phyloP scores from a whole-genome alignment of 2,113 vertebrate genomes.

The Mus spicilegus region DNA sequence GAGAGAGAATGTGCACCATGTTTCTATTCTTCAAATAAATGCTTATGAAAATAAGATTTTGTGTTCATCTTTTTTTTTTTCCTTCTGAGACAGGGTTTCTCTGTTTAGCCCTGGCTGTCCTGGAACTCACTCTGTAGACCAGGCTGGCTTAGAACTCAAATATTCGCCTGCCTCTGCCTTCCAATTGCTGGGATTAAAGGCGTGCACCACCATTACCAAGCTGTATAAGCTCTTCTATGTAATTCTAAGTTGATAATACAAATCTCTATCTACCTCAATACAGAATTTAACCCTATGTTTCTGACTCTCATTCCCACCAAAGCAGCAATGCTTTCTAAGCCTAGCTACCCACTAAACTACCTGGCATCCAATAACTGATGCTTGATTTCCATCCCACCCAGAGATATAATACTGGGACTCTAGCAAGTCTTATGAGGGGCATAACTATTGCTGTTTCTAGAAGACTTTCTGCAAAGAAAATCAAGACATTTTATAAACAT shows the following conservation, averaged over 20 bases:
- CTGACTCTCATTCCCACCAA: not conserved
- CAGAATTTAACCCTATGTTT: not conserved
- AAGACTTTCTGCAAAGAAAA: slow-evolving; percentile 34
- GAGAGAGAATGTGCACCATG: not conserved
- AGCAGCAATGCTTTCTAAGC: not conserved
- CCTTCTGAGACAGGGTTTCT: too few relatives aligned
- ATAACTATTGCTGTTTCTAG: not conserved
- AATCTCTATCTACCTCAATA: not conserved
- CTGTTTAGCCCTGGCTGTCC: too few relatives aligned
- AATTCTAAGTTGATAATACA: not conserved
- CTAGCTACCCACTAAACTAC: not conserved
- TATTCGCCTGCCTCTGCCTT: too few relatives aligned
- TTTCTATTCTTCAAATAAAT: not conserved
- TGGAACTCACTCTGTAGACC: too few relatives aligned
- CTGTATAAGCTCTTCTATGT: not conserved
- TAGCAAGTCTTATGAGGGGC: not conserved
- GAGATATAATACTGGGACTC: not conserved
- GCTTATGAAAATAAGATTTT: not conserved
- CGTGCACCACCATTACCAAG: too few relatives aligned
- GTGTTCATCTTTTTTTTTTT: not conserved
- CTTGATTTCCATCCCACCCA: not conserved
- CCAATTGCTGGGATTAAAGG: too few relatives aligned
- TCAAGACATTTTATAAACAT: slow-evolving; percentile 1
- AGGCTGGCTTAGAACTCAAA: too few relatives aligned
- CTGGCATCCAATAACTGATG: not conserved